A percentile compares a stretch with the other conserved stretches of the same genome.
phyloP scores from a whole-genome alignment of 2,888 invertebrate species.

The Scaeva pyrastri region DNA sequence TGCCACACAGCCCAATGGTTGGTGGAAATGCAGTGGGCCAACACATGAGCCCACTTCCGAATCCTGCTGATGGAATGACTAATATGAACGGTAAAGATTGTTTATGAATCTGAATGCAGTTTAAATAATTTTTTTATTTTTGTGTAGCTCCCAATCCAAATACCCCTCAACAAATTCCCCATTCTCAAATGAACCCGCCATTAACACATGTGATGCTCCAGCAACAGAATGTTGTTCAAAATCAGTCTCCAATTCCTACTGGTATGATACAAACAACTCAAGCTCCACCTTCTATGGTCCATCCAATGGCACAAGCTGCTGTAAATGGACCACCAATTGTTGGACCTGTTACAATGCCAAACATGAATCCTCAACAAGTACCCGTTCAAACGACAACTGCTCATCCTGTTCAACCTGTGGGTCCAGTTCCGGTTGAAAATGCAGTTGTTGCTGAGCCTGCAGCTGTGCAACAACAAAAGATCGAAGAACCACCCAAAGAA shows the following conservation, averaged over 20 bases:
- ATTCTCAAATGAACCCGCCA: constrained; percentile 75
- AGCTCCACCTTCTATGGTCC: constrained; percentile 68
- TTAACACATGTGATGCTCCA: constrained; percentile 78
- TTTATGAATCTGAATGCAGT: neutral
- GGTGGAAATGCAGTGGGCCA: constrained; percentile 47
- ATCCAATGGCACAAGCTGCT: constrained; percentile 66
- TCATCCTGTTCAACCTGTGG: constrained; percentile 53
- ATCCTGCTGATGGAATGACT: constrained; percentile 73
- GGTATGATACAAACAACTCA: constrained; percentile 67
- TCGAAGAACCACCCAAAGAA: constrained; percentile 82
- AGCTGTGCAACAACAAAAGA: constrained; percentile 81
- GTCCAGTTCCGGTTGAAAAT: constrained; percentile 74
- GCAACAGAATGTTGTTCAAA: constrained; percentile 77
- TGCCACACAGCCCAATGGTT: constrained; percentile 78
- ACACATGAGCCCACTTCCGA: constrained; percentile 75
- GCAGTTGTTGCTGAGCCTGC: constrained; percentile 76
- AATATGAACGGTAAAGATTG: constrained; percentile 71
- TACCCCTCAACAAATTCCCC: constrained; percentile 73
- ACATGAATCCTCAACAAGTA: constrained; percentile 68
- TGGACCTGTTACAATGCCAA: constrained; percentile 47
- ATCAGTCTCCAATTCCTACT: constrained; percentile 76
- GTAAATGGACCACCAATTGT: constrained; percentile 42
- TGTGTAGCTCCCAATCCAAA: constrained; percentile 42
- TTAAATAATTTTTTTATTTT: neutral
- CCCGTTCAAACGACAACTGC: constrained; percentile 74